A percentile compares a stretch with the other conserved stretches of the same genome.
Conservation (phyloP, 2,113 vertebrate species). For the Grammomys surdaster region DNA sequence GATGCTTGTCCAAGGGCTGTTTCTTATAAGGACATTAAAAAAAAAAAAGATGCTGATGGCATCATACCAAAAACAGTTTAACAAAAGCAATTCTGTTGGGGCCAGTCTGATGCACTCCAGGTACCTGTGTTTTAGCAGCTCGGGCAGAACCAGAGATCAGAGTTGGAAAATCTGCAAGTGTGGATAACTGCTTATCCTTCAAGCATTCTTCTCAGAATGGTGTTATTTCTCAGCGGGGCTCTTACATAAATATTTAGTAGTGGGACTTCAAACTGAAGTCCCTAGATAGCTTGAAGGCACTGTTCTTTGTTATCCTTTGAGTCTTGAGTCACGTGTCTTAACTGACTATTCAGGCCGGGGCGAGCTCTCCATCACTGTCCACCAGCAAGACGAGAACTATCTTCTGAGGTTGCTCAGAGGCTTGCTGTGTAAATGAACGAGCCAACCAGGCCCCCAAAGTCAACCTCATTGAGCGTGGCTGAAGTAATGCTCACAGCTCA, state of each 20-base stretch:
- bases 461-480: neutral
- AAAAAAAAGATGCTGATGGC: conserved; percentile 54
- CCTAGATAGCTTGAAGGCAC: neutral
- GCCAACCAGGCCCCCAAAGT: neutral
- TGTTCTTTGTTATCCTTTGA: conserved; percentile 31
- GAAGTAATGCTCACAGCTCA: conserved; percentile 25
- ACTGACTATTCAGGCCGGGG: neutral
- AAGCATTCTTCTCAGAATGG: conserved; percentile 51
- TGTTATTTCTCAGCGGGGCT: conserved; percentile 68
- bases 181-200: conserved; percentile 60
- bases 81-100: conserved; percentile 63
- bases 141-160: conserved; percentile 41
- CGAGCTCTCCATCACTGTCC: neutral
- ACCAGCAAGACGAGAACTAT: neutral
- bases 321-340: neutral
- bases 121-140: conserved; percentile 47
- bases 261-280: conserved; percentile 33
- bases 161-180: conserved; percentile 63
- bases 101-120: conserved; percentile 66
- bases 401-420: conserved; percentile 42
- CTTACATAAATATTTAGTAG: conserved; percentile 74
- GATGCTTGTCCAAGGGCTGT: conserved; percentile 57
- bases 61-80: conserved; percentile 70
- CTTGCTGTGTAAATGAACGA: neutral
- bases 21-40: conserved; percentile 70